Evolutionary conservation across 1,140 invertebrate species (phyloP), one percentile per base, ranked within the genome.

Genomic region (Macrocentrus cingulum): DNA sequence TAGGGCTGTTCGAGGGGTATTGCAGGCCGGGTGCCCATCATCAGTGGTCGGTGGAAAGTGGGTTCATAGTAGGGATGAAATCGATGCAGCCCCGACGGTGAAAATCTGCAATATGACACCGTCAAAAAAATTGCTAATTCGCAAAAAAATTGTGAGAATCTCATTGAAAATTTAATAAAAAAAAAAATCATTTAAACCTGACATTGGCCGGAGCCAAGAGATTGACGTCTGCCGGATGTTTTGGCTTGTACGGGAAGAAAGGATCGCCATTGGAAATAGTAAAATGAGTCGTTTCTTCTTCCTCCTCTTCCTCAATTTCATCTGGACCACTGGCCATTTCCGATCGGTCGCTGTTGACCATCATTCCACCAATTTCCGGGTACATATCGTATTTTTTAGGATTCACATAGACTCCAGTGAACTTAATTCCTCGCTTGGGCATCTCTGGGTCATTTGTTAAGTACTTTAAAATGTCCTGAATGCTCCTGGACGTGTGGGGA

Each of bases 391-490:
- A 74, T 20, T 79, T 76, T 25, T 79, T 77, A 0, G 74, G 71
- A 37, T 67, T 77, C 9, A 77, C 53, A 50, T 79, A 78, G 20
- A 73, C 71, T 1, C 76, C 76, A 1, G 75, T 73, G 41, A 79
- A 77, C 7, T 80, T 79, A 3, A 79, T 71, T 3, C 70, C 75
- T 29, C 66, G 67, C 36, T 72, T 74, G 0, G 66, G 56, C 25
- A 64, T 54, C 0, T 64, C 59, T 0, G 66, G 66, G 39, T 76
- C 66, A 22, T 68, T 72, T 0, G 70, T 65, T 48, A 80, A 57
- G 15, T 81, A 82, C 23, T 77, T 79, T n/a, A 83, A 75, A 20
- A 83, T 78, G 29, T 83, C 82, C 48, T 82, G 80, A 9, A 83
- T 82, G 57, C 75, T 83, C 15, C 79, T 70, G 0, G 81, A 80